Conservation (phyloP, 2,113 vertebrate species). For the Andinoacara biseriatus region DNA sequence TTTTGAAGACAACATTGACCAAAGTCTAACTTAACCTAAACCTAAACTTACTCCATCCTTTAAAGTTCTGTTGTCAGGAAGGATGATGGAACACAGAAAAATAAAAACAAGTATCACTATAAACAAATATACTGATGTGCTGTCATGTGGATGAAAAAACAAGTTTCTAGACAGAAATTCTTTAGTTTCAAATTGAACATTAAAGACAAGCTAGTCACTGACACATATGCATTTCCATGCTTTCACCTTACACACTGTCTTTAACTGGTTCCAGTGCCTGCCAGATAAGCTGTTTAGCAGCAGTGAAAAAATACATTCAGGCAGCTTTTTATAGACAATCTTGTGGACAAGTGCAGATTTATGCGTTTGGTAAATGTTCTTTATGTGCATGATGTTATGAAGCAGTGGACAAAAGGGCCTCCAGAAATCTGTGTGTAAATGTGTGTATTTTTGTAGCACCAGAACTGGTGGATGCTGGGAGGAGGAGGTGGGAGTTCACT, state of each 20-base stretch:
- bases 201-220: neutral
- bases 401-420: neutral
- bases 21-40: neutral
- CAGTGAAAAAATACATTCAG: neutral
- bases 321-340: conserved; percentile 23
- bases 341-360: conserved; percentile 18
- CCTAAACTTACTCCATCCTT: neutral
- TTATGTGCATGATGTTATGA: conserved; percentile 15
- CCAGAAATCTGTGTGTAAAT: neutral
- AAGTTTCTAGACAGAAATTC: neutral
- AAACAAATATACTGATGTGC: too few species aligned
- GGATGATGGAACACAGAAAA: neutral
- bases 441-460: neutral
- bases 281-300: neutral
- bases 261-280: neutral
- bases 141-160: neutral
- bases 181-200: neutral
- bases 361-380: conserved; percentile 15
- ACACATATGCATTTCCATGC: neutral
- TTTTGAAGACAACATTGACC: too few species aligned
- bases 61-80: neutral
- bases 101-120: neutral
- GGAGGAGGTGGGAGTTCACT: conserved; percentile 4
- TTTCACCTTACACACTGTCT: neutral
- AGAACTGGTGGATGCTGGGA: conserved; percentile 16